Evolutionary conservation across 2,888 invertebrate genomes (phyloP).

Genomic region (Lottia scabra): DNA sequence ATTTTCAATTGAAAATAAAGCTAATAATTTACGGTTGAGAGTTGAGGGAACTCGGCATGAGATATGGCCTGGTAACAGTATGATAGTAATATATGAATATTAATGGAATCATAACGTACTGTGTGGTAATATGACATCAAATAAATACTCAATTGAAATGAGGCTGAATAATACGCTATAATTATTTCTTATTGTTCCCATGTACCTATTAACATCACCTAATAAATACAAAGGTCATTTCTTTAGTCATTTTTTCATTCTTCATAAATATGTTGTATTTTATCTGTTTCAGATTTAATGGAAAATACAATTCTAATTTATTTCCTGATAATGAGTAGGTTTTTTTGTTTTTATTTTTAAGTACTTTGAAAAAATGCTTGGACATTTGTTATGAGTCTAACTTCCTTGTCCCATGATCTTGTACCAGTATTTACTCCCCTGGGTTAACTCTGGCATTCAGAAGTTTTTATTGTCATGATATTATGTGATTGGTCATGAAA

Average conservation of each 20-base stretch:
- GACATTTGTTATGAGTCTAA: too few relatives aligned
- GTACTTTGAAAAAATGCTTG: too few relatives aligned
- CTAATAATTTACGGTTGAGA: not conserved
- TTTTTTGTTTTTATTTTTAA: not conserved
- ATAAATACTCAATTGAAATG: not conserved
- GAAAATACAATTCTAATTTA: constrained; percentile 44
- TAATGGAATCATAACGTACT: not conserved
- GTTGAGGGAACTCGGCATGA: not conserved
- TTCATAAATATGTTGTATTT: not conserved
- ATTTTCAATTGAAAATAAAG: not conserved
- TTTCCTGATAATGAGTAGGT: constrained; percentile 14
- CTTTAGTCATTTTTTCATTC: too few relatives aligned
- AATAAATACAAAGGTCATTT: too few relatives aligned
- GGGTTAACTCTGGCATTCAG: too few relatives aligned
- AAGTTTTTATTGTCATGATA: too few relatives aligned
- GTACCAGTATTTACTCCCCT: too few relatives aligned
- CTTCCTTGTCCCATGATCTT: too few relatives aligned
- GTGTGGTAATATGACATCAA: constrained; percentile 3
- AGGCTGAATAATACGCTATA: too few relatives aligned
- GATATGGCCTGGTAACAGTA: not conserved
- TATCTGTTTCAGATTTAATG: constrained; percentile 43
- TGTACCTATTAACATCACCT: too few relatives aligned
- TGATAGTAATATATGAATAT: not conserved
- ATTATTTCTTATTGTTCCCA: too few relatives aligned
- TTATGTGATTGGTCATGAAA: too few relatives aligned